These are phyloP conservation scores for Tragopan temminckii DNA, from an alignment of 2,797 vertebrate species.

Conservation along the genomic window DNA sequence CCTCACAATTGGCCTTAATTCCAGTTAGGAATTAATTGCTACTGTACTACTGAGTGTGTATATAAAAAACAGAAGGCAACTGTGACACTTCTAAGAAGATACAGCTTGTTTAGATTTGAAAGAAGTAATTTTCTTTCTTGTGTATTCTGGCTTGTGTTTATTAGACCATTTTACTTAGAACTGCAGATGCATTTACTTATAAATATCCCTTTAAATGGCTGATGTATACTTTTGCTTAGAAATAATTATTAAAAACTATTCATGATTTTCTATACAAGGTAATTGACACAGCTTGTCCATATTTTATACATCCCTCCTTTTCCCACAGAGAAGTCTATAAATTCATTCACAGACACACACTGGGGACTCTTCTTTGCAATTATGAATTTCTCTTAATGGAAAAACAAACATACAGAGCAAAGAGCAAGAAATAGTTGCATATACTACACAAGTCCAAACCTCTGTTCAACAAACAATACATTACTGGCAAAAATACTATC, in stretches of 20 bases:
- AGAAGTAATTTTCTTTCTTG: not conserved
- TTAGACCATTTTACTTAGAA: not conserved
- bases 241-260: not conserved
- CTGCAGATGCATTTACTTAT: not conserved
- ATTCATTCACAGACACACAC: not conserved
- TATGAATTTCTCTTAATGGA: not conserved
- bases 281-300: fast-evolving
- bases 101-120: not conserved
- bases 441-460: not conserved
- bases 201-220: not conserved
- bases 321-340: fast-evolving
- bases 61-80: not conserved
- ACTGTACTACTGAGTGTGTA: not conserved
- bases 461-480: not conserved
- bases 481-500: not conserved
- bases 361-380: not conserved
- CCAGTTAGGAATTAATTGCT: not conserved
- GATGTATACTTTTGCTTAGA: not conserved
- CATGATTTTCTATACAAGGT: not conserved
- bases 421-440: not conserved
- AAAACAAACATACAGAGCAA: not conserved
- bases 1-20: not conserved
- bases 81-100: not conserved
- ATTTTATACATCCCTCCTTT: not conserved
- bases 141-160: not conserved